Evolutionary conservation across 2,888 invertebrate genomes (phyloP), one percentile per base, ranked within the genome.

Genomic region (Tryphoninae sp.): DNA sequence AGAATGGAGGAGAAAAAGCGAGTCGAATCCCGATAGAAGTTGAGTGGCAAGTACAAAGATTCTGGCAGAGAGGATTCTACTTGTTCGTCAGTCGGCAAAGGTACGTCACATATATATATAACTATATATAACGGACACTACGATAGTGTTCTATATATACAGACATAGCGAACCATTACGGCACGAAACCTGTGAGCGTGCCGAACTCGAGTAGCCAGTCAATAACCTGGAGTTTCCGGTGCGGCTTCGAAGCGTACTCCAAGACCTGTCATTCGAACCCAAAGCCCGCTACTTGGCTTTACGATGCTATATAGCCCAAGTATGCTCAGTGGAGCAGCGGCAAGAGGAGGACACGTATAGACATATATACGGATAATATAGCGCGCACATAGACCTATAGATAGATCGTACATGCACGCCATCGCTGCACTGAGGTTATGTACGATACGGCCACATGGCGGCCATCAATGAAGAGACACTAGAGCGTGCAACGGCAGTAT

Each of bases 181-280:
- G 58, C 45, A 71, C 69, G 42, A 72, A 80, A 80, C 76, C 80
- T 77, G 67, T 62, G 72, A 85, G 85, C 86, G 86, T 86, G 83
- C 84, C 86, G 87, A 87, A 88, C 88, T 89, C 86, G 89, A 91
- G 90, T 90, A 90, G 88, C 89, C 89, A 91, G 90, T 90, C 90
- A 91, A 91, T 90, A 90, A 90, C 89, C 87, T 85, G 84, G 88
- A 89, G 89, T 87, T 89, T 88, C 86, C 90, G 89, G 87, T 86
- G 72, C 87, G 85, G 83, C 88, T 81, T 78, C 78, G 88, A 86
- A 89, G 89, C 76, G 71, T 87, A 87, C 90, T 89, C 87, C 87
- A 89, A 88, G 86, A 88, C 86, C 89, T 90, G 91, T 90, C 91
- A 90, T 90, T 91, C 88, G 88, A 88, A 87, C 87, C 87, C 86